phyloP scores from a whole-genome alignment of 2,888 invertebrate genomes.

The Apocheima hispidaria region DNA sequence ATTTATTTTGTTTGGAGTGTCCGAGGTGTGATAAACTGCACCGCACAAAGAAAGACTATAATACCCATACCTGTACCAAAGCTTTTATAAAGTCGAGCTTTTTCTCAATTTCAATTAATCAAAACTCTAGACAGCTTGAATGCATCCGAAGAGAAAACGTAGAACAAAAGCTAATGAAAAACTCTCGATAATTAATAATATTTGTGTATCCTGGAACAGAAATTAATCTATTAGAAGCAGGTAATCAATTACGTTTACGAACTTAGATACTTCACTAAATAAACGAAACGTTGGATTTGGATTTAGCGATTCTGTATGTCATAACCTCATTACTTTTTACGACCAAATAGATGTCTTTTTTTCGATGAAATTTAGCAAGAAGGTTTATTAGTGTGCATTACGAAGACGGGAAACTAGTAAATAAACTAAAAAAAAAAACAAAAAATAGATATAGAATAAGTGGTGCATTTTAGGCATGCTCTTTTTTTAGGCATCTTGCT shows the following conservation, averaged over 20 bases:
- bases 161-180: background rate
- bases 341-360: no score
- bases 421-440: no score
- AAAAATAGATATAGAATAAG: no score
- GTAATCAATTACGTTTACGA: conserved; percentile 22
- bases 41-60: conserved; percentile 2
- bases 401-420: no score
- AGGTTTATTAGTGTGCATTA: no score
- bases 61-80: background rate
- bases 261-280: conserved; percentile 1
- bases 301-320: no score
- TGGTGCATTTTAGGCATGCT: no score
- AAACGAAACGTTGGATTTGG: background rate
- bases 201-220: conserved; percentile 14
- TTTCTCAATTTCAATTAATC: conserved; percentile 25
- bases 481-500: no score
- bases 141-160: conserved; percentile 22
- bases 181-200: conserved; percentile 28
- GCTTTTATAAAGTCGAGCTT: conserved; percentile 26
- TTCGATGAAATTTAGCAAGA: no score
- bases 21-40: no score
- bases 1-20: no score
- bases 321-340: no score
- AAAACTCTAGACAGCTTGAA: conserved; percentile 20
- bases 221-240: conserved; percentile 22